Conservation (phyloP, 2,888 invertebrate species). For the Trichogramma evanescens region DNA sequence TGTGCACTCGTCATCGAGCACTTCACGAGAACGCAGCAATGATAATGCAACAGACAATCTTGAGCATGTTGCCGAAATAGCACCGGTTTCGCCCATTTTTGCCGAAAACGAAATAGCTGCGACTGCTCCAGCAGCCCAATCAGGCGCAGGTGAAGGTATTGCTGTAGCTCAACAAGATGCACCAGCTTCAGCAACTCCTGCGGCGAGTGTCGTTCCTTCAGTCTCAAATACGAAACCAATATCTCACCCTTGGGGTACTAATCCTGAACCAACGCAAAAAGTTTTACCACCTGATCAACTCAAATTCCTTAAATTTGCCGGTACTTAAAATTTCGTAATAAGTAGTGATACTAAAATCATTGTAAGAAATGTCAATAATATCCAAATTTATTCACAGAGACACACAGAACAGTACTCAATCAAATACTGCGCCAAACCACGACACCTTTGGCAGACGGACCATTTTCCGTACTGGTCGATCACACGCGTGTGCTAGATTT, state of each 20-base stretch:
- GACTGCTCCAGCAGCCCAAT: conserved; percentile 29
- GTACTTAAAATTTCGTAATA: conserved; percentile 37
- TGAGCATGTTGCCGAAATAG: conserved; percentile 40
- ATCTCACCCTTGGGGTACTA: conserved; percentile 36
- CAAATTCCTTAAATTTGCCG: conserved; percentile 75
- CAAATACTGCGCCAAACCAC: conserved; percentile 79
- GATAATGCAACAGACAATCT: conserved; percentile 27
- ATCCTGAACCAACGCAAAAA: conserved; percentile 32
- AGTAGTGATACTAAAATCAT: background rate
- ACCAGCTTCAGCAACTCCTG: background rate
- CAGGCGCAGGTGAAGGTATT: conserved; percentile 1
- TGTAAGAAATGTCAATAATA: conserved; percentile 9
- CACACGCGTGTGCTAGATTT: conserved; percentile 83
- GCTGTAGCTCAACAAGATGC: background rate
- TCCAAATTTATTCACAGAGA: conserved; percentile 51
- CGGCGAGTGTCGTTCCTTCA: background rate
- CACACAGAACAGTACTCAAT: conserved; percentile 79
- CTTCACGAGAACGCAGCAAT: conserved; percentile 32
- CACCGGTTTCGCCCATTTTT: conserved; percentile 42
- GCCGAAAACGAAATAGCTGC: conserved; percentile 38
- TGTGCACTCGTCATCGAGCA: conserved; percentile 67
- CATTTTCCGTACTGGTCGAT: conserved; percentile 80
- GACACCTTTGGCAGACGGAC: conserved; percentile 74
- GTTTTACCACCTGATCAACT: conserved; percentile 59
- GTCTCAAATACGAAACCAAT: conserved; percentile 18